Conservation (phyloP, 2,888 invertebrate species). For the Chymomyza caudatula region DNA sequence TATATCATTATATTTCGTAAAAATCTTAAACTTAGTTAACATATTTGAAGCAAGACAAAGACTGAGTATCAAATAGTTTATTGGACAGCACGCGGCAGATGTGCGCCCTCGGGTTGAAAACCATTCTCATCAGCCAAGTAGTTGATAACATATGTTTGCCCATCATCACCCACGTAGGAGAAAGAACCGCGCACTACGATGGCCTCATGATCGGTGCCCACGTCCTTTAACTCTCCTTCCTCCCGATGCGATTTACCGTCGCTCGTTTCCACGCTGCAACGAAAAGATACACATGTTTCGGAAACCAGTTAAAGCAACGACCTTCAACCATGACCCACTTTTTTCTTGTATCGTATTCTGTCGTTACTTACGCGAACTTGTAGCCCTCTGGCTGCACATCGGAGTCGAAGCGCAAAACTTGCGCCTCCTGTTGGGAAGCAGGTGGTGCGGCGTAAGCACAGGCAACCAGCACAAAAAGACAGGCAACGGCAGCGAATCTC, state of each 20-base stretch:
- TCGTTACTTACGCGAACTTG: slow-evolving; percentile 71
- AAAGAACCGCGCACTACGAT: slow-evolving; percentile 79
- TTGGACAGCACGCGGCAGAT: slow-evolving; percentile 73
- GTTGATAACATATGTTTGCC: slow-evolving; percentile 81
- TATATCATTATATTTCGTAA: slow-evolving; percentile 10
- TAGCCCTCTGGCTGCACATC: slow-evolving; percentile 78
- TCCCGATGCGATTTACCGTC: slow-evolving; percentile 80
- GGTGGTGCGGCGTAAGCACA: slow-evolving; percentile 71
- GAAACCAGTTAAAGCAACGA: not conserved
- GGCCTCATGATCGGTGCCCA: slow-evolving; percentile 80
- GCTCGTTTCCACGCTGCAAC: slow-evolving; percentile 75
- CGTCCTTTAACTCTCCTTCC: slow-evolving; percentile 79
- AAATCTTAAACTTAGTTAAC: slow-evolving; percentile 71
- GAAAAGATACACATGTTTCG: not conserved
- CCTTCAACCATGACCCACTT: not conserved
- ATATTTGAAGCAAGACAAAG: slow-evolving; percentile 28
- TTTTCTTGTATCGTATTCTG: not conserved
- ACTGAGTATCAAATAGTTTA: not conserved
- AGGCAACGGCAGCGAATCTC: slow-evolving; percentile 56
- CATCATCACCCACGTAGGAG: slow-evolving; percentile 80
- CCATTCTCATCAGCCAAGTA: slow-evolving; percentile 77
- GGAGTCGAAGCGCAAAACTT: slow-evolving; percentile 81
- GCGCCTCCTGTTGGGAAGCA: slow-evolving; percentile 79
- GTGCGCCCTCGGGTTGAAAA: slow-evolving; percentile 79
- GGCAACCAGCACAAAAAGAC: slow-evolving; percentile 63